Base-by-base conservation (phyloP, 1,140 invertebrate genomes). In the Vanessa atalanta region DNA sequence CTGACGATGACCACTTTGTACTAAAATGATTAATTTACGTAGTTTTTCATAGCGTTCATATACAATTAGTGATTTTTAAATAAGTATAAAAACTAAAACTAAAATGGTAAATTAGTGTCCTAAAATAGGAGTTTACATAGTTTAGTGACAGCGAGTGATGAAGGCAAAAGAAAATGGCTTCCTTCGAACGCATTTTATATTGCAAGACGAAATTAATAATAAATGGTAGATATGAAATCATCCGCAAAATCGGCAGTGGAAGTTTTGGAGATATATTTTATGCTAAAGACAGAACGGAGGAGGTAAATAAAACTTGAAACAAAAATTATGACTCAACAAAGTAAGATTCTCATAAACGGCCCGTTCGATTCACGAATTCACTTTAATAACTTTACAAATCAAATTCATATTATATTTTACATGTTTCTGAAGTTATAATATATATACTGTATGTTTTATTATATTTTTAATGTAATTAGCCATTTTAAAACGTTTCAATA, bases 191-290 rank as follows among this genome's bases (percentile, higher is more conserved):
- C 85, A 87, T 87, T 84, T 88, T 88, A 87, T 83, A 88, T 78
- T 77, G 83, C 81, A 85, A 85, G 82, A 85, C 85, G 84, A 96
- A 97, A 88, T 95, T 97, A 91, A 94, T 98, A 85, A 96, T 98
- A 88, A 97, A 96, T 88, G 96, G 96, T 84, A 98, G 98, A 94
- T 99, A 99, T 94, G 96, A 98, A 89, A 94, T 99, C 84, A 96
- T 99, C 86, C 95, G 99, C 79, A 99, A 99, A 95, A 99, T 99
- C 89, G 99, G 94, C 89, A 98, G 98, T 90, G 99, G 99, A 80
- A 99, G 98, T 48, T 99, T 99, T 93, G 99, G 99, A 88, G 99
- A 99, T 93, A 99, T 99, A 88, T 99, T 98, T 93, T 94, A 99
- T 85, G 98, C 97, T 26, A 60, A 26, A 26, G 23, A 60, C 16